Percentiles rank a stretch among this genome's conserved stretches.
Conservation (phyloP, 2,113 vertebrate genomes). For the Chlorodrepanis virens region DNA sequence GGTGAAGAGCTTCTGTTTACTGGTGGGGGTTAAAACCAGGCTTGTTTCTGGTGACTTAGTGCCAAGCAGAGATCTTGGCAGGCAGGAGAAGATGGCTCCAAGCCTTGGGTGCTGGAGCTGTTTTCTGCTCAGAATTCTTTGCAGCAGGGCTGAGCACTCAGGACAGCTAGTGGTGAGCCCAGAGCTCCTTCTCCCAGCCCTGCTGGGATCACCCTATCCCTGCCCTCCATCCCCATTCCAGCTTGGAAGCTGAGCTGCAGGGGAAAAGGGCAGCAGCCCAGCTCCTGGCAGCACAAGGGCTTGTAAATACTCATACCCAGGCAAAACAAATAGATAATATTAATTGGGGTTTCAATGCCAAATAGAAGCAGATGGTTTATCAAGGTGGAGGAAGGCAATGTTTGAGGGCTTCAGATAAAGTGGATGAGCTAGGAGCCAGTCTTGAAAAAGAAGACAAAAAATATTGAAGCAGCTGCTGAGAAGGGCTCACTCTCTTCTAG, state of each 20-base stretch:
- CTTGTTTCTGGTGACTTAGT: neutral
- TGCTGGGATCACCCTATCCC: neutral
- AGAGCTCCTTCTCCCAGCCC: neutral
- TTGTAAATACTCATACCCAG: neutral
- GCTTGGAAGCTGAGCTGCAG: neutral
- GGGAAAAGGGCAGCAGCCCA: neutral
- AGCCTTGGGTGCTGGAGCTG: neutral
- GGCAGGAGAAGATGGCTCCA: neutral
- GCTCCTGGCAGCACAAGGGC: neutral
- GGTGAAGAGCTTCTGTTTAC: neutral
- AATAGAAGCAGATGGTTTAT: neutral
- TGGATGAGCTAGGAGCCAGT: neutral
- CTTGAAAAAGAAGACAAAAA: neutral
- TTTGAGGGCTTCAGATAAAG: neutral
- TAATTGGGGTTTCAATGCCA: neutral
- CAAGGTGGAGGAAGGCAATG: neutral
- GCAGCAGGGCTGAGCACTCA: neutral
- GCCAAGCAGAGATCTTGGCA: neutral
- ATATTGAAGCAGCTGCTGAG: neutral
- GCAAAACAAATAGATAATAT: neutral
- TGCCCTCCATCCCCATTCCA: neutral
- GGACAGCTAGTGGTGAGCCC: fast-evolving
- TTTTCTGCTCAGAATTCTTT: neutral
- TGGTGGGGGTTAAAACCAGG: neutral
- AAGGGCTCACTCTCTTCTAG: neutral